Evolutionary conservation across 2,113 vertebrate species (phyloP), one percentile per base, ranked within the genome.

Genomic region (Otis tarda): DNA sequence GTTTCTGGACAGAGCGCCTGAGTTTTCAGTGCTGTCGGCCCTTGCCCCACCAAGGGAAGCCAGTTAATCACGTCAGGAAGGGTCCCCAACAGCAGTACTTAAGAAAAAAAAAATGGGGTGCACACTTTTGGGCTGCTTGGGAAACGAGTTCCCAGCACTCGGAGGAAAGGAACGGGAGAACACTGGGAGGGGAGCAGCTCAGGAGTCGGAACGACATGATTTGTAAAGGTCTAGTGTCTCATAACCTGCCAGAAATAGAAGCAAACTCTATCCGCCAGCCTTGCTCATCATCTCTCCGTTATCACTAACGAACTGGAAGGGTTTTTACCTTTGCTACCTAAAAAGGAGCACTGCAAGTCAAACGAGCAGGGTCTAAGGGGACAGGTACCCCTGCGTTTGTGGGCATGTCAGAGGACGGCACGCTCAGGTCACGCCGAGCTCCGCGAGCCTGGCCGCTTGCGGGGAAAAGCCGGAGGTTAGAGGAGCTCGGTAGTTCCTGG

Each of bases 171-270:
- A 86, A 57, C 4, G 57, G 56, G 33, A 77, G 55, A 57, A 39
- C 0, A 2, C 25, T 9, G 2, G 78, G 47, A 86, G 80, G 16
- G 81, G 60, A 89, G 84, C 37, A n/a, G 84, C 68, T 78, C 75
- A 7, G 55, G 83, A 94, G 83, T 24, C 2, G 22, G 76, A 91
- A 68, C 35, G 70, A 49, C 82, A 45, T 2, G 30, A 21, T 91
- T 74, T 70, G 83, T 5, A 80, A 89, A 93, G 94, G 85, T 75
- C 85, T 74, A 28, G 92, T 27, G 47, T 86, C 92, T 81, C 94
- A 80, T 83, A 93, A 77, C 85, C 79, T 1, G 13, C 93, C 93
- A 64, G 3, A 94, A 96, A 95, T 89, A 96, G 96, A 91, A 95
- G 79, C 82, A 83, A 77, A 91, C 75, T 27, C 92, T 52, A 86